Conservation (phyloP, 2,888 invertebrate species). For the Allophyes oxyacanthae region DNA sequence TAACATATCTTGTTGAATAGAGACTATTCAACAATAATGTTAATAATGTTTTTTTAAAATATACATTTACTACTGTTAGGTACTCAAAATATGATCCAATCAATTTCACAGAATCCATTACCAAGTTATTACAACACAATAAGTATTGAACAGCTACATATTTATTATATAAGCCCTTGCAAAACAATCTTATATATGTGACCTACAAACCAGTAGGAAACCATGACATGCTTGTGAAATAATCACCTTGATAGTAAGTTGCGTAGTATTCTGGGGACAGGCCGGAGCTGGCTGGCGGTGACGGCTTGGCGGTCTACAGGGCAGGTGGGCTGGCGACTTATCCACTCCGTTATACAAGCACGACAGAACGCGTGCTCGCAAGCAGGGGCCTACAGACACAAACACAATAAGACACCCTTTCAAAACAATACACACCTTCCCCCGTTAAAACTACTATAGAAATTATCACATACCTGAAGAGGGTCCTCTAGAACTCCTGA, state of each 20-base stretch:
- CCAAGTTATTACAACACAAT: conserved; percentile 31
- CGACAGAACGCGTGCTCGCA: conserved; percentile 99
- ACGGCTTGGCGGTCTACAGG: conserved; percentile 97
- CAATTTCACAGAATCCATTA: conserved; percentile 26
- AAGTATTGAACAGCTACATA: conserved; percentile 17
- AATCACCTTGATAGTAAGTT: conserved; percentile 95
- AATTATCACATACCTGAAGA: conserved; percentile 92
- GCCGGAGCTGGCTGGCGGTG: conserved; percentile 96
- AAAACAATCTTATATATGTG: conserved; percentile 55
- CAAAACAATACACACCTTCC: conserved; percentile 14
- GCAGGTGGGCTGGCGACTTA: conserved; percentile 97
- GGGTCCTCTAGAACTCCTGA: conserved; percentile 98
- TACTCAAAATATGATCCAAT: conserved; percentile 22
- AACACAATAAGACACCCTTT: conserved; percentile 39
- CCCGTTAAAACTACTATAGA: conserved; percentile 11
- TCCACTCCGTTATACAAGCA: conserved; percentile 98
- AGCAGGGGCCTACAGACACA: conserved; percentile 93
- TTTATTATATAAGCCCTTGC: conserved; percentile 58
- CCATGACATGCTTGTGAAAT: conserved; percentile 57
- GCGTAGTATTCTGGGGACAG: conserved; percentile 97
- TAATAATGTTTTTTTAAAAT: conserved; percentile 24
- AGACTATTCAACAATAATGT: conserved; percentile 11
- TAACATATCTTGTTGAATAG: not conserved
- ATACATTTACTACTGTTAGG: conserved; percentile 12
- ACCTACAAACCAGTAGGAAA: conserved; percentile 60